Conservation (phyloP, 2,888 invertebrate species). For the Epiperipatus broadwayi region DNA sequence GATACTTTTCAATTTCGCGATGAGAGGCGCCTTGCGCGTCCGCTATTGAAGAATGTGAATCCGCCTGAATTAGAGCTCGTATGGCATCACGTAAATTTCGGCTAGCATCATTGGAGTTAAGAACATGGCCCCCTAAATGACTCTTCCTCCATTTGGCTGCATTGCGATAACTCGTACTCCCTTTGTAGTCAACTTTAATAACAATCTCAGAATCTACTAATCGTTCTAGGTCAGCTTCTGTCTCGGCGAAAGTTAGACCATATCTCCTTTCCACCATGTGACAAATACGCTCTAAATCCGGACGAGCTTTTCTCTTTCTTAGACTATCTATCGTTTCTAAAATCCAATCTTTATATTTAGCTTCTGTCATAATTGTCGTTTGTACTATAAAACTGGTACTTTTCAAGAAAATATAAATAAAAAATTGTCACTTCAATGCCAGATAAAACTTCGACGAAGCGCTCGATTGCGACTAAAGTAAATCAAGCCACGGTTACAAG, state of each 20-base stretch:
- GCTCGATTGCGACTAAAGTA: too few relatives aligned
- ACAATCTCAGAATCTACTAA: constrained; percentile 54
- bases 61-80: background rate
- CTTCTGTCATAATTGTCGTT: constrained; percentile 11
- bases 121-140: constrained; percentile 23
- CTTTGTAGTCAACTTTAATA: constrained; percentile 65
- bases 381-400: background rate
- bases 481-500: background rate
- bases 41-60: background rate
- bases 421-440: too few relatives aligned
- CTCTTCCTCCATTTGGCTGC: constrained; percentile 46
- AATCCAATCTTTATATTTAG: constrained; percentile 42
- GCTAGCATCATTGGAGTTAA: constrained; percentile 20
- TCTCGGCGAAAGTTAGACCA: constrained; percentile 32
- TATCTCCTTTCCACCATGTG: constrained; percentile 56
- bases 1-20: constrained; percentile 22
- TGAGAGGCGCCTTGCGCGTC: constrained; percentile 19
- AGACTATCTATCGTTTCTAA: constrained; percentile 66
- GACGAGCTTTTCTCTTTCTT: constrained; percentile 60
- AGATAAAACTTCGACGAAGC: too few relatives aligned
- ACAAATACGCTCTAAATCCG: constrained; percentile 60
- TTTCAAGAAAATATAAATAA: too few relatives aligned
- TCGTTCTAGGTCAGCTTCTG: constrained; percentile 46
- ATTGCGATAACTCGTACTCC: constrained; percentile 63
- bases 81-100: constrained; percentile 19